Evolutionary conservation across 2,888 invertebrate species (phyloP).

Genomic region (Tenthredo notha): DNA sequence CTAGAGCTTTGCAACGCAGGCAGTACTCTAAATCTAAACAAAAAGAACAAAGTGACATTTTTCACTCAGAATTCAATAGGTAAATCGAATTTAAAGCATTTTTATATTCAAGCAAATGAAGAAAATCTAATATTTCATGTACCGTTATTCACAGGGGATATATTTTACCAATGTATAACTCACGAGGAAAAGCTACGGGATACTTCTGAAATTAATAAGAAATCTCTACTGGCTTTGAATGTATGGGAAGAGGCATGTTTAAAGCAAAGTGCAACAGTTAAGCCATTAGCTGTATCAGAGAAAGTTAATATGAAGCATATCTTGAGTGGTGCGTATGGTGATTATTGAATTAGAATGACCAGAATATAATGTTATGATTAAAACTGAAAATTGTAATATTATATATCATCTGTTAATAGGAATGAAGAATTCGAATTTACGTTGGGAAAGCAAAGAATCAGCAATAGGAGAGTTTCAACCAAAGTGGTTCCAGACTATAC

Average conservation of each 20-base stretch:
- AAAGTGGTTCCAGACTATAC: slow-evolving; percentile 69
- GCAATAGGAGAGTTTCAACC: slow-evolving; percentile 51
- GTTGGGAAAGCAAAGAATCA: slow-evolving; percentile 20
- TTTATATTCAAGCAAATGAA: not conserved
- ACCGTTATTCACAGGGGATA: slow-evolving; percentile 66
- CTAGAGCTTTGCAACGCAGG: slow-evolving; percentile 70
- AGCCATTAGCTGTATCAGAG: slow-evolving; percentile 66
- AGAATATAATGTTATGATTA: not conserved
- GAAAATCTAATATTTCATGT: slow-evolving; percentile 26
- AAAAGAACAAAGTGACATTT: slow-evolving; percentile 62
- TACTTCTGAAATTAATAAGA: slow-evolving; percentile 67
- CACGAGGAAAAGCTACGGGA: slow-evolving; percentile 64
- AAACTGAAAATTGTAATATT: not conserved
- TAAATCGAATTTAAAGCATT: not conserved
- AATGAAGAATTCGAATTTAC: slow-evolving; percentile 64
- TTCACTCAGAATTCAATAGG: slow-evolving; percentile 74
- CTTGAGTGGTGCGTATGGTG: slow-evolving; percentile 64
- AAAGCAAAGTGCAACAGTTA: slow-evolving; percentile 60
- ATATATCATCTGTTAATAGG: slow-evolving; percentile 55
- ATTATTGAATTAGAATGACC: not conserved
- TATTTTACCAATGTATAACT: slow-evolving; percentile 74
- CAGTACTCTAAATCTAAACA: slow-evolving; percentile 62
- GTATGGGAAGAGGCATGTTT: slow-evolving; percentile 69
- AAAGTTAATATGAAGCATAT: slow-evolving; percentile 66
- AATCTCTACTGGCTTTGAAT: slow-evolving; percentile 67